Percentiles rank a stretch among this genome's conserved stretches.
Conservation (phyloP, 2,888 invertebrate species). For the Zaprionus obscuricornis region DNA sequence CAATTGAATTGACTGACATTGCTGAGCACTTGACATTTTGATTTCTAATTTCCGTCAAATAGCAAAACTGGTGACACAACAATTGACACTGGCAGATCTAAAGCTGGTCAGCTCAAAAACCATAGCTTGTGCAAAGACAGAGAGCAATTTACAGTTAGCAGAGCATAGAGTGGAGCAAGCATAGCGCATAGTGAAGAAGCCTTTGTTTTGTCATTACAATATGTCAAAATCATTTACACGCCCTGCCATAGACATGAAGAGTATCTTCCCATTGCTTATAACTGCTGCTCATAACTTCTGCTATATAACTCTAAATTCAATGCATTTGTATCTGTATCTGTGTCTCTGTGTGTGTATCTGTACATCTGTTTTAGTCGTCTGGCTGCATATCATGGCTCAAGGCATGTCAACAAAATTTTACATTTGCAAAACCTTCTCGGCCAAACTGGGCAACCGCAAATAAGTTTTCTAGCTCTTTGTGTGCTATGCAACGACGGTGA, state of each 20-base stretch:
- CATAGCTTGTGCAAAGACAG: slow-evolving; percentile 22
- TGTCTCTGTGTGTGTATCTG: slow-evolving; percentile 1
- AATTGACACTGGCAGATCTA: slow-evolving; percentile 45
- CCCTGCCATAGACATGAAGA: slow-evolving; percentile 15
- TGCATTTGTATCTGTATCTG: background rate
- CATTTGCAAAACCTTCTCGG: slow-evolving; percentile 46
- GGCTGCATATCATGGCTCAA: slow-evolving; percentile 52
- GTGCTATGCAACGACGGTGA: too few species aligned
- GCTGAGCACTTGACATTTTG: slow-evolving; percentile 47
- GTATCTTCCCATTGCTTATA: slow-evolving; percentile 1
- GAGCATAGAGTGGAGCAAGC: background rate
- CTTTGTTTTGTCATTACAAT: slow-evolving; percentile 64
- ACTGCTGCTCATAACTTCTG: background rate
- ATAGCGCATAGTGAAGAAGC: slow-evolving; percentile 1
- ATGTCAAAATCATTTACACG: slow-evolving; percentile 65
- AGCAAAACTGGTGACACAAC: slow-evolving; percentile 39
- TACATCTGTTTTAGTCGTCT: slow-evolving; percentile 5
- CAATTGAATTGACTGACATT: slow-evolving; percentile 24
- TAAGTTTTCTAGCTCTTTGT: slow-evolving; percentile 61
- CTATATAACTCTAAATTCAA: background rate
- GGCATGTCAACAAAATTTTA: slow-evolving; percentile 64
- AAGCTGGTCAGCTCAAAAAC: slow-evolving; percentile 30
- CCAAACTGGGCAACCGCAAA: slow-evolving; percentile 62
- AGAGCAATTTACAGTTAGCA: background rate
- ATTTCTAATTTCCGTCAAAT: slow-evolving; percentile 61